Evolutionary conservation across 2,888 invertebrate species (phyloP), one percentile per base, ranked within the genome.

Genomic region (Lepidochrysops patricia): DNA sequence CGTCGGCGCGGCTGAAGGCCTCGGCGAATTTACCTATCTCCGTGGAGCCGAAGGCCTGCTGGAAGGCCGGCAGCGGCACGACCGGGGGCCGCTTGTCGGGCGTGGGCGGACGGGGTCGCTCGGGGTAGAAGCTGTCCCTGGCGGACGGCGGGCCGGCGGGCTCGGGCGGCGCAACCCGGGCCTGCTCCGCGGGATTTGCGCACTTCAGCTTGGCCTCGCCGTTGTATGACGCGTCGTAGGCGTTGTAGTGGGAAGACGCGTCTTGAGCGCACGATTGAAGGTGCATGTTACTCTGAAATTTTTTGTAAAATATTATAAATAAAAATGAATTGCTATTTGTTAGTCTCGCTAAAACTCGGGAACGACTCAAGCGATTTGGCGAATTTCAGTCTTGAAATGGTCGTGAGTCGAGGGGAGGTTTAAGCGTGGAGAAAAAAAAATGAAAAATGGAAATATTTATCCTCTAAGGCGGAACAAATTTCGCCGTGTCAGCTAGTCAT

Each of bases 1-100:
- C 84, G 70, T 91, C 91, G 65, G 91, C 87, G 65, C 90, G 91
- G 63, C 91, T 91, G 76, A 94, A 94, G 58, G 92, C 93, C 72
- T 94, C 94, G 4, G 94, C 93, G 70, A 95, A 96, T 66, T 94
- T 92, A n/a, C 96, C 96, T 66, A 96, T 94, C 82, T 95, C 96
- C 25, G 96, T 96, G 27, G 95, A 94, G 26, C 96, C 96, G 76
- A 96, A 96, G 0, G 96, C 95, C 82, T 95, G 95, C 75, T 95
- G 95, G 75, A 96, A 96, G 52, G 95, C 95, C 4, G 95, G 95
- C 62, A 95, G 78, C 4, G 95, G 94, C 60, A 91, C 88, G n/a
- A 87, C 74, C 1, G 86, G 85, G 25, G 84, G 84, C 19, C 80
- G 78, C 63, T 82, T 82, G 63, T 83, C 83, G 63, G 78, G 77